Evolutionary conservation across 2,888 invertebrate species (phyloP).

Genomic region (Orthonychiurus folsomi): DNA sequence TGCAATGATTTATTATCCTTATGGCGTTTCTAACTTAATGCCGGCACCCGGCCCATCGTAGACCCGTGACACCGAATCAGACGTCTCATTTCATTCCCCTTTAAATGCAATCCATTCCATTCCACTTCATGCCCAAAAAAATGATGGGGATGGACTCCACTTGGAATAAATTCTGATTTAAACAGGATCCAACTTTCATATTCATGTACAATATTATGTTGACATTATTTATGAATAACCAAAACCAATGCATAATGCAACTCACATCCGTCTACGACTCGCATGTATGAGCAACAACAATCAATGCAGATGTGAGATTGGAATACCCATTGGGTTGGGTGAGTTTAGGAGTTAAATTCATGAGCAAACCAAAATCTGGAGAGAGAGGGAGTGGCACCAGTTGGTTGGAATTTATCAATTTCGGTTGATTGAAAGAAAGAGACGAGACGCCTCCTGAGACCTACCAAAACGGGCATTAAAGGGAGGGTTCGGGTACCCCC

Average conservation of each 20-base stretch:
- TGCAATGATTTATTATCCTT: neutral
- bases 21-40: no score
- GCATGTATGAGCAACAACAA: neutral
- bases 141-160: neutral
- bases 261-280: no score
- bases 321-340: neutral
- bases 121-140: neutral
- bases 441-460: no score
- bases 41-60: no score
- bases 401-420: neutral
- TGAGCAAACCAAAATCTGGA: neutral
- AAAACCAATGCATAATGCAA: no score
- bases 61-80: constrained; percentile 12
- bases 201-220: neutral
- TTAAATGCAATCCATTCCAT: constrained; percentile 11
- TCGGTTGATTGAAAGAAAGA: no score
- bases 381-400: neutral
- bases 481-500: no score
- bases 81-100: constrained; percentile 15
- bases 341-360: neutral
- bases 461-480: no score
- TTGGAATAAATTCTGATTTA: no score
- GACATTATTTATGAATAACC: neutral
- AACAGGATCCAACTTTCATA: no score
- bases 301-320: neutral